These are phyloP conservation scores for Pseudopodoces humilis DNA, from an alignment of 2,113 vertebrate species.

Conservation along the genomic window DNA sequence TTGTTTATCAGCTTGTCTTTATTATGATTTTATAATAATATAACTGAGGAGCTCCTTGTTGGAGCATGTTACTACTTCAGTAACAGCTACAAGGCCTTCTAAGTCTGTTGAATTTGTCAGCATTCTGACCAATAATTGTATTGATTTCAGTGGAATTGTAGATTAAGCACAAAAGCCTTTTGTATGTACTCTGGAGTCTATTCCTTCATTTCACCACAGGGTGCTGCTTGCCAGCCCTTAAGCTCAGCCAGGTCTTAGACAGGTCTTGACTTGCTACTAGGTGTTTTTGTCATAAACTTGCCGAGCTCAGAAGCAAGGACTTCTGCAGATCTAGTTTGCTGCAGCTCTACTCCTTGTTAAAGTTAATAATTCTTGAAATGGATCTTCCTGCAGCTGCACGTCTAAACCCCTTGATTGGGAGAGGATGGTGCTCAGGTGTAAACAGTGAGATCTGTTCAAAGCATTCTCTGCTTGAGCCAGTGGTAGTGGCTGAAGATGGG, in stretches of 20 bases:
- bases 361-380: not conserved
- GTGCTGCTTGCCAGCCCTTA: not conserved
- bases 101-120: not conserved
- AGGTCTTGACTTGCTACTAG: not conserved
- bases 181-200: not conserved
- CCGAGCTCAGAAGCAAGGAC: not conserved
- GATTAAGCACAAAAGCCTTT: not conserved
- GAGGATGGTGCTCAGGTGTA: not conserved
- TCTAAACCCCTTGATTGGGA: not conserved
- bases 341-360: not conserved
- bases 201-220: not conserved
- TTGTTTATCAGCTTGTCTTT: not conserved
- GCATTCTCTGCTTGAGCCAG: not conserved
- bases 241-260: not conserved
- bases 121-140: not conserved
- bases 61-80: not conserved
- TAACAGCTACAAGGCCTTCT: not conserved
- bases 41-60: not conserved
- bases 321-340: not conserved
- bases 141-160: not conserved
- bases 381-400: not conserved
- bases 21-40: not conserved
- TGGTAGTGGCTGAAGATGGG: not conserved
- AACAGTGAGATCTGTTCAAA: not conserved
- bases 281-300: not conserved